phyloP scores from a whole-genome alignment of 2,888 invertebrate species.

The Sympetrum striolatum region DNA sequence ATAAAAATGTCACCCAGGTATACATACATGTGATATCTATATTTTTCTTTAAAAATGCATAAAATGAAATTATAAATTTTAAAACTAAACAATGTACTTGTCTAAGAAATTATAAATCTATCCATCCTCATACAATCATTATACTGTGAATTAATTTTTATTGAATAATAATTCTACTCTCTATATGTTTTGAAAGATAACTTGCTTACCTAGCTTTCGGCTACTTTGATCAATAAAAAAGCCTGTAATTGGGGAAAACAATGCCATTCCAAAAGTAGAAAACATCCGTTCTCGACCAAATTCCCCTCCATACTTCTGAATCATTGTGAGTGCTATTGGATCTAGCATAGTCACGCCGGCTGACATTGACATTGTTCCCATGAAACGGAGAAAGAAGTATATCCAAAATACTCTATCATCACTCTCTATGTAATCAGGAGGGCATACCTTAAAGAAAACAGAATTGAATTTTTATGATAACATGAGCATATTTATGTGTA shows the following conservation, averaged over 20 bases:
- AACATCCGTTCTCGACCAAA: constrained; percentile 82
- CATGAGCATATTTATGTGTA: no score
- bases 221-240: constrained; percentile 77
- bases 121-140: no score
- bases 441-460: constrained; percentile 78
- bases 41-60: no score
- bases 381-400: constrained; percentile 79
- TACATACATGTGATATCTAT: no score
- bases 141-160: no score
- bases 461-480: constrained; percentile 58
- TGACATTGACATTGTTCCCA: constrained; percentile 81
- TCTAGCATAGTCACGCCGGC: constrained; percentile 90
- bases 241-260: constrained; percentile 82
- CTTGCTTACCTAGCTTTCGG: constrained; percentile 56
- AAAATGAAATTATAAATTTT: no score
- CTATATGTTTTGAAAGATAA: neutral
- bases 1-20: no score
- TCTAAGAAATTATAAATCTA: no score
- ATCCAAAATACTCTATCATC: constrained; percentile 82
- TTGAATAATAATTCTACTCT: no score
- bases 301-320: constrained; percentile 82
- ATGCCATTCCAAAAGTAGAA: constrained; percentile 82
- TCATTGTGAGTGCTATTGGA: constrained; percentile 84
- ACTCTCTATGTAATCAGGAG: constrained; percentile 79
- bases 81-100: no score